phyloP scores from a whole-genome alignment of 2,113 vertebrate genomes.

The Agelaius tricolor region DNA sequence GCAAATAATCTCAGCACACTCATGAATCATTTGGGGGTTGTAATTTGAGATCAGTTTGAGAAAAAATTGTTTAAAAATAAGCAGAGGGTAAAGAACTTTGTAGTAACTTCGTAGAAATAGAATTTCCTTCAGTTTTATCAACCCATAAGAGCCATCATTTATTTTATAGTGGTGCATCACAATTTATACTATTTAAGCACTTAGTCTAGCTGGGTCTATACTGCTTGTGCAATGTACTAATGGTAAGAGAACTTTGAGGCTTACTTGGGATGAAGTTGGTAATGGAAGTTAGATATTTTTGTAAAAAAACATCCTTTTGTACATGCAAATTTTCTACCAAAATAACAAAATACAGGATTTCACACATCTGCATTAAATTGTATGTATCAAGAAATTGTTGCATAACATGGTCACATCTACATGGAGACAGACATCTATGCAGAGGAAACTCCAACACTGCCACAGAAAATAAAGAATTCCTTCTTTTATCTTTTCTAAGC shows the following conservation, averaged over 20 bases:
- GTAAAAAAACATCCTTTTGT: not conserved
- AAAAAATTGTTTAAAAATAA: not conserved
- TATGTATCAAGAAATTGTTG: not conserved
- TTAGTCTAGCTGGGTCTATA: not conserved
- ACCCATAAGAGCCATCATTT: not conserved
- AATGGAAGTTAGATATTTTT: not conserved
- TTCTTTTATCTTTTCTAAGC: not conserved
- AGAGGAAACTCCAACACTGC: not conserved
- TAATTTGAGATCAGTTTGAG: not conserved
- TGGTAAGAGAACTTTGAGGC: not conserved
- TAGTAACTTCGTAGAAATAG: not conserved
- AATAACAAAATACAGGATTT: not conserved
- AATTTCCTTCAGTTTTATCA: not conserved
- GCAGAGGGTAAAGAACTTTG: not conserved
- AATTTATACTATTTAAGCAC: not conserved
- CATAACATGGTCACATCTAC: not conserved
- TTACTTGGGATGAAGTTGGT: not conserved
- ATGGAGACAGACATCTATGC: not conserved
- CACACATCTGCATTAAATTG: not conserved
- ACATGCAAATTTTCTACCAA: not conserved
- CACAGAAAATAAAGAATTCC: not conserved
- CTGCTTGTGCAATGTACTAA: not conserved
- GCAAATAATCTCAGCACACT: not conserved
- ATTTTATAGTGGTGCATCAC: not conserved
- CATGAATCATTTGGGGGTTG: not conserved